These are phyloP conservation scores for Spicauda simplicius DNA, from an alignment of 2,888 invertebrate species.

Conservation along the genomic window DNA sequence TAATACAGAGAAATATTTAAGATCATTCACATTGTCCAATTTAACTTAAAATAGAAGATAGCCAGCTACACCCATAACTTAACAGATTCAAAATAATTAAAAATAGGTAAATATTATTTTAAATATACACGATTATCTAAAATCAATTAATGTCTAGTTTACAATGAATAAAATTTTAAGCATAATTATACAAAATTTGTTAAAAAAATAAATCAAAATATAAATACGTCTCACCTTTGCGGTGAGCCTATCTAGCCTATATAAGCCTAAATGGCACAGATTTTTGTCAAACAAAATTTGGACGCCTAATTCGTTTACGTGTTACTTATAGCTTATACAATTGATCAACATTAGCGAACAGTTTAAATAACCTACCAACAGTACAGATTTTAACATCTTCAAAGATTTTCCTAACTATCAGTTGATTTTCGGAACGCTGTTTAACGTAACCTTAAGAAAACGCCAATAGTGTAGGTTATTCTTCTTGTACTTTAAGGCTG, in stretches of 20 bases:
- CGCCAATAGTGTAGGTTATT: no score
- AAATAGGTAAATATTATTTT: neutral
- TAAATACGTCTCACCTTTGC: neutral
- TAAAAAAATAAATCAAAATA: conserved; percentile 23
- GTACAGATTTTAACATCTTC: neutral
- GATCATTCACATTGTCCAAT: neutral
- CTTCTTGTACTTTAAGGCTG: no score
- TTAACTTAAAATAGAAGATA: neutral
- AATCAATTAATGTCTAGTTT: conserved; percentile 12
- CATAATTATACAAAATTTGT: conserved; percentile 27
- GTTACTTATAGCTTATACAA: neutral
- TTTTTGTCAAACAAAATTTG: conserved; percentile 29
- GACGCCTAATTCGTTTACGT: conserved; percentile 23
- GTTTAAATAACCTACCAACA: neutral
- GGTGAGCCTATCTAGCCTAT: conserved; percentile 14
- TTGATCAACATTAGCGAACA: neutral
- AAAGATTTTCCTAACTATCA: neutral
- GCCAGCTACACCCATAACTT: conserved; percentile 9
- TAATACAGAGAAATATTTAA: no score
- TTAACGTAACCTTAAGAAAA: neutral
- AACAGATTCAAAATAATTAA: conserved; percentile 1
- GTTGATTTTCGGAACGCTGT: neutral
- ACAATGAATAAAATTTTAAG: conserved; percentile 8
- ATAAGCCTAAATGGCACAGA: conserved; percentile 27
- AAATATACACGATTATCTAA: conserved; percentile 1